Percentiles rank a stretch among this genome's conserved stretches.
phyloP scores from a whole-genome alignment of 2,797 vertebrate species.

The Enteromius unitaeniatus region DNA sequence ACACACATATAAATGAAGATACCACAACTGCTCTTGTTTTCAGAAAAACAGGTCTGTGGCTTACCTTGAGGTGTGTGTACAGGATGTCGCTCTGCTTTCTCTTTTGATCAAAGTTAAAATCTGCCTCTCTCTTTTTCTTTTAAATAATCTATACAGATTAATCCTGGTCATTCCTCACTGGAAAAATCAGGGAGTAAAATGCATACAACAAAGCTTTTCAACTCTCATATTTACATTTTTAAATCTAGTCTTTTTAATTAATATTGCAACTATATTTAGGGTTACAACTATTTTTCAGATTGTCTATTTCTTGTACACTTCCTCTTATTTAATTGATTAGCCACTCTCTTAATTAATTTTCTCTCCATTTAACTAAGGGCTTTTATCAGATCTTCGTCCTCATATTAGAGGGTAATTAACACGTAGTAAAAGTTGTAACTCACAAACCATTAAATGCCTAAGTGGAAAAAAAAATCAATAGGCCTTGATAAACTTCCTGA shows the following conservation, averaged over 20 bases:
- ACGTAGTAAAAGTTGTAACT: slow-evolving; percentile 54
- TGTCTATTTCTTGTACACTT: slow-evolving; percentile 22
- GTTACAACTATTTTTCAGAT: background rate
- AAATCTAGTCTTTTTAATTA: background rate
- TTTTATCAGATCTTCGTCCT: slow-evolving; percentile 53
- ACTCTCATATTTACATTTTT: background rate
- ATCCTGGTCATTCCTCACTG: background rate
- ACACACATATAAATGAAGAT: slow-evolving; percentile 24
- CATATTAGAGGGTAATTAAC: slow-evolving; percentile 55
- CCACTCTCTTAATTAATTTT: slow-evolving; percentile 44
- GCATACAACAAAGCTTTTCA: background rate
- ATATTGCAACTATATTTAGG: slow-evolving; percentile 18
- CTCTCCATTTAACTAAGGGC: slow-evolving; percentile 59
- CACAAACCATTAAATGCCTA: slow-evolving; percentile 46
- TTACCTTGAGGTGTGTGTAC: slow-evolving; percentile 44
- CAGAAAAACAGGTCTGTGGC: slow-evolving; percentile 49
- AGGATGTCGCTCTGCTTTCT: slow-evolving; percentile 55
- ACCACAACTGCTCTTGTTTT: slow-evolving; percentile 53
- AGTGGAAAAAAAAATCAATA: slow-evolving; percentile 51
- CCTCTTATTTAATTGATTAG: slow-evolving; percentile 49
- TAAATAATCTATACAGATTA: background rate
- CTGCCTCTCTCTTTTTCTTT: slow-evolving; percentile 2
- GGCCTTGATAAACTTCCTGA: slow-evolving; percentile 39
- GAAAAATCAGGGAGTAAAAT: slow-evolving; percentile 5
- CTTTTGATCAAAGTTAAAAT: slow-evolving; percentile 36